Conservation (phyloP, 2,888 invertebrate species). For the Microdon myrmicae region DNA sequence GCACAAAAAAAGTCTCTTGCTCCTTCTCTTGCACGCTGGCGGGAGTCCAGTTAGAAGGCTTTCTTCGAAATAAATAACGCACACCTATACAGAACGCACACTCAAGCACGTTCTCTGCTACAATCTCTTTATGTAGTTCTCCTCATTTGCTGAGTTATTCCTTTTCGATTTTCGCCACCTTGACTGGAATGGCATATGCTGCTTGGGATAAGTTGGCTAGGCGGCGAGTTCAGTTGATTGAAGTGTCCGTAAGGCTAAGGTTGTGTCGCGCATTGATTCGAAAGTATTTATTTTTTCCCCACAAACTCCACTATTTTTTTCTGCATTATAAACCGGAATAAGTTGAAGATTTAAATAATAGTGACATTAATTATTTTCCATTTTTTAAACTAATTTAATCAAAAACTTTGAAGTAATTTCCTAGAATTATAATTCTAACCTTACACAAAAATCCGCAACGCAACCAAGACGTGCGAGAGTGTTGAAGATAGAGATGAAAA, state of each 20-base stretch:
- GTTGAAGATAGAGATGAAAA: slow-evolving; percentile 15
- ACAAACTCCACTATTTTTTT: slow-evolving; percentile 20
- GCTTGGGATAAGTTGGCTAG: no score
- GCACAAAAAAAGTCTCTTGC: slow-evolving; percentile 14
- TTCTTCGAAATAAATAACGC: background rate
- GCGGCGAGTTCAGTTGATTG: slow-evolving; percentile 35
- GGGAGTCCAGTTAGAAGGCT: slow-evolving; percentile 9
- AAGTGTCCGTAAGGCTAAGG: slow-evolving; percentile 10
- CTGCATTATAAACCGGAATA: slow-evolving; percentile 17
- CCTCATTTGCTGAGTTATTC: slow-evolving; percentile 1
- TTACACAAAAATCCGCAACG: slow-evolving; percentile 10
- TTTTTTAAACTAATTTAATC: background rate
- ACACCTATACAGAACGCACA: background rate
- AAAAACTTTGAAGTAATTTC: slow-evolving; percentile 3
- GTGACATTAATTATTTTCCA: background rate
- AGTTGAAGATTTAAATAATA: slow-evolving; percentile 22
- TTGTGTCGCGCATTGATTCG: background rate
- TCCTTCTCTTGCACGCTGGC: background rate
- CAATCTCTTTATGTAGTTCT: background rate
- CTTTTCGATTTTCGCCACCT: slow-evolving; percentile 1
- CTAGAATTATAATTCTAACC: slow-evolving; percentile 1
- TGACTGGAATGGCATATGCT: background rate
- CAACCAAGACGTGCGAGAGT: background rate
- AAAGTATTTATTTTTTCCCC: slow-evolving; percentile 17
- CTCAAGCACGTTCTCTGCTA: no score